phyloP scores from a whole-genome alignment of 2,888 invertebrate species.

The Aporophyla lueneburgensis region DNA sequence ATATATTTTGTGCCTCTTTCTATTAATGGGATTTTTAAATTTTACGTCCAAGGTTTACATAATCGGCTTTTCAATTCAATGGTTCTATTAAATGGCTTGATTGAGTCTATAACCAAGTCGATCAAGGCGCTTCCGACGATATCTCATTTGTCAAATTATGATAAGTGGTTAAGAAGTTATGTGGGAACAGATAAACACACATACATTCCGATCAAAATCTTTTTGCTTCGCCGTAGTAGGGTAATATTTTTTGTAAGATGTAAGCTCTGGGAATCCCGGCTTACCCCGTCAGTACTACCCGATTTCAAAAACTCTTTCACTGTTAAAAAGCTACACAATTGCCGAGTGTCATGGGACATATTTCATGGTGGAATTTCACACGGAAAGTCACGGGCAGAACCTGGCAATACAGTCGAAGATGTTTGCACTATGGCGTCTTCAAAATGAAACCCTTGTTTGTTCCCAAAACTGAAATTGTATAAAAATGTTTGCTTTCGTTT shows the following conservation, averaged over 20 bases:
- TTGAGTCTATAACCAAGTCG: too few species aligned
- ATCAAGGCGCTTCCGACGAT: too few species aligned
- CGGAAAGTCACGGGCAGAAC: too few species aligned
- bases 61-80: too few species aligned
- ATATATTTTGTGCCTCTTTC: constrained; percentile 10
- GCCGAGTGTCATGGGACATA: neutral
- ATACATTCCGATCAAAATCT: too few species aligned
- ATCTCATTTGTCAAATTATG: too few species aligned
- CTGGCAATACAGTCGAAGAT: neutral
- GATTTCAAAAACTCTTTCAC: neutral
- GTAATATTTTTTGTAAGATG: neutral
- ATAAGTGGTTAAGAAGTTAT: too few species aligned
- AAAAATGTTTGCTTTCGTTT: constrained; percentile 37
- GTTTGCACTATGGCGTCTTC: neutral
- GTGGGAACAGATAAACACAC: too few species aligned
- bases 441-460: constrained; percentile 26
- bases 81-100: too few species aligned
- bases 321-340: neutral
- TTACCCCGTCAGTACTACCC: neutral
- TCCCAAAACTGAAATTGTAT: constrained; percentile 27
- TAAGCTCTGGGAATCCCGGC: too few species aligned
- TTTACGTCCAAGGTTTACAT: neutral
- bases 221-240: too few species aligned
- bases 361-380: neutral
- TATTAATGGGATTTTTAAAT: neutral